Evolutionary conservation across 2,797 vertebrate species (phyloP).

Genomic region (Tiaroga cobitis): DNA sequence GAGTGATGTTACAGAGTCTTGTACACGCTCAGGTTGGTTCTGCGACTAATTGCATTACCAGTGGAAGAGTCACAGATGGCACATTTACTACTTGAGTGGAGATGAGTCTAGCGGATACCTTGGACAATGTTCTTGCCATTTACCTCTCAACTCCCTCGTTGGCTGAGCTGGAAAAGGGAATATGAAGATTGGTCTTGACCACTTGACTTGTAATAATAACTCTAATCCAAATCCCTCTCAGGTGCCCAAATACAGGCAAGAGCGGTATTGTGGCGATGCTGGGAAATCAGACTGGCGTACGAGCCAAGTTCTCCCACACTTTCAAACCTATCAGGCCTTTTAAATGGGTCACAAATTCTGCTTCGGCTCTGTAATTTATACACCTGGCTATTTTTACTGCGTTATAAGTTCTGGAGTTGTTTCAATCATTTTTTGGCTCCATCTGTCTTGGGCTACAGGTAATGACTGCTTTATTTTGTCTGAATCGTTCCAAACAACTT

Average conservation of each 20-base stretch:
- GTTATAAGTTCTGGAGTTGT: slow-evolving; percentile 25
- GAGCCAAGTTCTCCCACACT: not conserved
- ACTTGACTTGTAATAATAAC: not conserved
- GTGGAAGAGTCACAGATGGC: slow-evolving; percentile 22
- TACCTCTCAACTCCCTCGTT: not conserved
- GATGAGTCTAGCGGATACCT: not conserved
- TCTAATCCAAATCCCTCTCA: slow-evolving; percentile 36
- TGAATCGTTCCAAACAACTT: slow-evolving; percentile 6
- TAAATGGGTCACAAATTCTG: slow-evolving; percentile 30
- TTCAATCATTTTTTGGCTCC: slow-evolving; percentile 31
- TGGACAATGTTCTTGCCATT: slow-evolving; percentile 1
- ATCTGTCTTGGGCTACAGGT: not conserved
- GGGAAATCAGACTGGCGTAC: not conserved
- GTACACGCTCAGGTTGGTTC: slow-evolving; percentile 1
- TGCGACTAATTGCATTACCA: slow-evolving; percentile 27
- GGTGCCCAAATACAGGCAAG: slow-evolving; percentile 35
- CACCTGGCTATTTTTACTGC: slow-evolving; percentile 58
- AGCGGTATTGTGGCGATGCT: not conserved
- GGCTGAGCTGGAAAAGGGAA: not conserved
- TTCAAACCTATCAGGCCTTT: not conserved
- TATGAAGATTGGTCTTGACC: slow-evolving; percentile 16
- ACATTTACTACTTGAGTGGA: slow-evolving; percentile 16
- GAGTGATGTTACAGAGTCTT: not conserved
- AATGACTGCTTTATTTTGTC: slow-evolving; percentile 5
- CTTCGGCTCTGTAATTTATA: slow-evolving; percentile 33